These are phyloP conservation scores for Ophion ventricosus DNA, from an alignment of 2,888 invertebrate species.

Conservation along the genomic window DNA sequence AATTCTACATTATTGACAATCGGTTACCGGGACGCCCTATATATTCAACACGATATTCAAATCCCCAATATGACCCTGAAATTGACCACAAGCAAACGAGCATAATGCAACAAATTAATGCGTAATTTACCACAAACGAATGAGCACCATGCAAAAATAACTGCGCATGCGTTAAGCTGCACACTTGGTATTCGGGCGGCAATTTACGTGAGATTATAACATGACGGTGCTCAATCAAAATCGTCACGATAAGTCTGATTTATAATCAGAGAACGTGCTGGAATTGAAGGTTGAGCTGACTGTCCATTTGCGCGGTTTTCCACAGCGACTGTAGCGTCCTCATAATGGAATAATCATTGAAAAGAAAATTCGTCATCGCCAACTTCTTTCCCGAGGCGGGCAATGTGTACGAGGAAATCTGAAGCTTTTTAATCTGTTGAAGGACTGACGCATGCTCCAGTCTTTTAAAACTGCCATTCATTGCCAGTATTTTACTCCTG, in stretches of 20 bases:
- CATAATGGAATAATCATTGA: background rate
- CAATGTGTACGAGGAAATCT: background rate
- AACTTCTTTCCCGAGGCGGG: background rate
- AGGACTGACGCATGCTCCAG: background rate
- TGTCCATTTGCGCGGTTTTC: conserved; percentile 38
- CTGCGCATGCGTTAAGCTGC: background rate
- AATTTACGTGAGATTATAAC: conserved; percentile 13
- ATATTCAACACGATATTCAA: conserved; percentile 38
- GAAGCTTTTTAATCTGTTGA: background rate
- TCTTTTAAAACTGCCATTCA: background rate
- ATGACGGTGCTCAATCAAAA: conserved; percentile 53
- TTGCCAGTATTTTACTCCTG: background rate
- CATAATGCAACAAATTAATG: conserved; percentile 1
- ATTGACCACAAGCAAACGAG: conserved; percentile 8
- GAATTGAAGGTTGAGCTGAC: conserved; percentile 48
- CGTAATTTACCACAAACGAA: background rate
- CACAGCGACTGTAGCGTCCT: background rate
- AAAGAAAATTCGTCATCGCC: background rate
- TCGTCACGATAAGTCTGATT: conserved; percentile 59
- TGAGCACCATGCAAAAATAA: background rate
- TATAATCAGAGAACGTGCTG: conserved; percentile 57
- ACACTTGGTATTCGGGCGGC: background rate
- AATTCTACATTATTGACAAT: background rate
- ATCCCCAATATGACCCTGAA: conserved; percentile 14
- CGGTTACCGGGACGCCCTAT: conserved; percentile 4